These are phyloP conservation scores for Papilio polytes DNA, from an alignment of 1,140 invertebrate species.

Conservation along the genomic window DNA sequence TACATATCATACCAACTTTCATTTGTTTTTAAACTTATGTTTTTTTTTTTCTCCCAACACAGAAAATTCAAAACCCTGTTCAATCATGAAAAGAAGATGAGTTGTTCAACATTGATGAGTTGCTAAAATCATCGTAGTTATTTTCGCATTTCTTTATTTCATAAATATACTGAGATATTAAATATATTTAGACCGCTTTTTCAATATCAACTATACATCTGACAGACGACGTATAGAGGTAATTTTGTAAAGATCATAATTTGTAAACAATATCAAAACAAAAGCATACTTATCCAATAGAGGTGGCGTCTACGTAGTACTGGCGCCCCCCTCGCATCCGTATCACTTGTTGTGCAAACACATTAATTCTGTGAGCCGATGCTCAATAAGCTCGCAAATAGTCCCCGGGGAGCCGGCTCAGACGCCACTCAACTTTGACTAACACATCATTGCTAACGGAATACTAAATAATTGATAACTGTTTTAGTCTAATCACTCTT, in stretches of 20 bases:
- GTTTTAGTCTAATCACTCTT: not conserved
- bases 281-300: not conserved
- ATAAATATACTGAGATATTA: too few species aligned
- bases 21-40: not conserved
- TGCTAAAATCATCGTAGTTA: too few species aligned
- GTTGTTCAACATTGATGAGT: too few species aligned
- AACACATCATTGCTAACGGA: not conserved
- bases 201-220: too few species aligned
- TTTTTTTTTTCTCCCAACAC: not conserved
- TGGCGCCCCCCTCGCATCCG: not conserved
- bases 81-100: too few species aligned
- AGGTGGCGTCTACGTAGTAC: not conserved
- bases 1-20: not conserved
- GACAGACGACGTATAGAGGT: too few species aligned
- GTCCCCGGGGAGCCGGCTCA: conserved; percentile 1
- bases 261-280: not conserved
- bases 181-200: too few species aligned
- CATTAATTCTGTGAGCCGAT: conserved; percentile 21
- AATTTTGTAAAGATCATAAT: too few species aligned
- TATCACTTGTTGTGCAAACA: conserved; percentile 10
- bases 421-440: conserved; percentile 18
- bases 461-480: conserved; percentile 8
- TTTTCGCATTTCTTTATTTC: too few species aligned
- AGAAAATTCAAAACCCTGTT: too few species aligned
- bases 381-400: conserved; percentile 16